Conservation (phyloP, 2,113 vertebrate species). For the Procavia capensis region DNA sequence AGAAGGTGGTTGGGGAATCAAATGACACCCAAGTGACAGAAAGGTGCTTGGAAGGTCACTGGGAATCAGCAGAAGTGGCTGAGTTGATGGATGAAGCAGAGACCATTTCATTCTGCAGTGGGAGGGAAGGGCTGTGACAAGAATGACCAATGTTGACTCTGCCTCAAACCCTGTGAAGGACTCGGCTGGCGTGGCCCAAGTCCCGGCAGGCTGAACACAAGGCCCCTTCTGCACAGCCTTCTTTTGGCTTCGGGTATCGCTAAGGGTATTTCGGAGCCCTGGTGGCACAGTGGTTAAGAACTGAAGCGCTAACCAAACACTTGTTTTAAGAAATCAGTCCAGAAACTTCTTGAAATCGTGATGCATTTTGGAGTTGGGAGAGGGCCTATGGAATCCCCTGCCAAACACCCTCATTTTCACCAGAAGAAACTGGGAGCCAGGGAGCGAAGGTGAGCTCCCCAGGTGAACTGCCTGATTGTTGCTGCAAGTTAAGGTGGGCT, state of each 20-base stretch:
- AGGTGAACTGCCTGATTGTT: neutral
- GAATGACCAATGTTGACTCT: no score
- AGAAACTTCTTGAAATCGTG: neutral
- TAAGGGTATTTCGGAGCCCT: neutral
- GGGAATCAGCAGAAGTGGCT: no score
- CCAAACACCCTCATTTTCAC: neutral
- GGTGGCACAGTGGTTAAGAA: no score
- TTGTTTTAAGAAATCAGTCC: neutral
- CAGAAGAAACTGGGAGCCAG: neutral
- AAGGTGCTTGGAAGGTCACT: no score
- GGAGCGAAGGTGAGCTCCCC: neutral
- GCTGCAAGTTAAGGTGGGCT: neutral
- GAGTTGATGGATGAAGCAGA: neutral
- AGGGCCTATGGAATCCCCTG: neutral
- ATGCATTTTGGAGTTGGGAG: neutral
- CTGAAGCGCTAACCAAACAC: no score
- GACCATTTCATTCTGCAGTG: rapidly evolving
- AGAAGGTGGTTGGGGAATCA: rapidly evolving
- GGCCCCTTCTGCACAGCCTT: neutral
- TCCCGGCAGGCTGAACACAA: no score
- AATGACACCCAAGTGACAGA: neutral
- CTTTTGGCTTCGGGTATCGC: neutral
- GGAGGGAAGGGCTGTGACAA: neutral
- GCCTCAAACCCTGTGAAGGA: no score
- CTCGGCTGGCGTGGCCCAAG: no score